A percentile compares a stretch with the other conserved stretches of the same genome.
These are phyloP conservation scores for Lophius piscatorius DNA, from an alignment of 2,113 vertebrate genomes.

Conservation along the genomic window DNA sequence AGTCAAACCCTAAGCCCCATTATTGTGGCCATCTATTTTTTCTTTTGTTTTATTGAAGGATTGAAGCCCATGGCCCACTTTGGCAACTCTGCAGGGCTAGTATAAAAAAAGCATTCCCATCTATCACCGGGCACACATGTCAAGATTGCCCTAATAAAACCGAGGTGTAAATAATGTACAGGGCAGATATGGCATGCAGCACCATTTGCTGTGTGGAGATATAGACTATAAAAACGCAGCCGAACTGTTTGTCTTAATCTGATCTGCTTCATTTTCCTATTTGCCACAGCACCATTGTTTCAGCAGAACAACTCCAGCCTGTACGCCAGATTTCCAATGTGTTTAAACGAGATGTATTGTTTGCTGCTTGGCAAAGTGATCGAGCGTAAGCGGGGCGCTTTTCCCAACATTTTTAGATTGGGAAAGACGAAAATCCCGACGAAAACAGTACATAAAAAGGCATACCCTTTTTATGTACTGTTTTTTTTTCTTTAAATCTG, in stretches of 20 bases:
- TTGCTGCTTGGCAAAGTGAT: constrained; percentile 13
- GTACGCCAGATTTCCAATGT: constrained; percentile 16
- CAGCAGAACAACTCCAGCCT: constrained; percentile 17
- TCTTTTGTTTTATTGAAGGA: background rate
- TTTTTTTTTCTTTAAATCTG: no score
- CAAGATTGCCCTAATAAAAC: constrained; percentile 74
- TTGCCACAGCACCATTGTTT: constrained; percentile 23
- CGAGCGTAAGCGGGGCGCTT: background rate
- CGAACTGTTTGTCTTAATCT: constrained; percentile 68
- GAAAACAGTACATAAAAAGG: no score
- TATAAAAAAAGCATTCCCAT: constrained; percentile 51
- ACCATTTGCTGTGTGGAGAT: constrained; percentile 66
- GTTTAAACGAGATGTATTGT: constrained; percentile 30
- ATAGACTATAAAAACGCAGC: constrained; percentile 69
- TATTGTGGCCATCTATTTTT: constrained; percentile 30
- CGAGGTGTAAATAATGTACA: constrained; percentile 73
- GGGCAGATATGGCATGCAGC: constrained; percentile 55
- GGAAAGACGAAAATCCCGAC: background rate
- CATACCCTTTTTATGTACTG: no score
- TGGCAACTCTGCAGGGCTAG: constrained; percentile 38
- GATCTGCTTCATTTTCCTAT: constrained; percentile 41
- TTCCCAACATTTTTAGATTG: background rate
- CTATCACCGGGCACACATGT: constrained; percentile 69
- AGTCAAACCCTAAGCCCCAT: constrained; percentile 30
- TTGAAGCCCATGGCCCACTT: constrained; percentile 59